Conservation (phyloP, 2,113 vertebrate species). For the Myotis brandtii region DNA sequence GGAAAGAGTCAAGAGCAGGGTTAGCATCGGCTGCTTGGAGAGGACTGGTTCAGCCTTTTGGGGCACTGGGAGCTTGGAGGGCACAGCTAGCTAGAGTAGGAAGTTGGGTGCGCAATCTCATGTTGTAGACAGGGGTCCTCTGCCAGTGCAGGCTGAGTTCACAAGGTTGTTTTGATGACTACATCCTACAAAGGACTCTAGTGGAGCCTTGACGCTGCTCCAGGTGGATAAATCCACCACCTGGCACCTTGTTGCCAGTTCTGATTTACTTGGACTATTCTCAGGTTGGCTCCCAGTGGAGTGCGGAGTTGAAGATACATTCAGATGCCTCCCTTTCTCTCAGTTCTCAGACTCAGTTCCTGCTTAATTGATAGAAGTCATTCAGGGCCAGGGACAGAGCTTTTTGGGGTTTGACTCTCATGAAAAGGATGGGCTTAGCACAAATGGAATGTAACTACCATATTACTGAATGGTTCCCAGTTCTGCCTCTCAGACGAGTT, state of each 20-base stretch:
- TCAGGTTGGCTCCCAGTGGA: background rate
- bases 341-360: background rate
- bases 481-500: background rate
- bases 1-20: background rate
- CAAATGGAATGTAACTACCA: background rate
- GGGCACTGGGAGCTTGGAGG: background rate
- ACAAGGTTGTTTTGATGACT: slow-evolving; percentile 47
- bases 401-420: background rate
- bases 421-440: background rate
- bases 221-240: background rate
- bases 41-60: background rate
- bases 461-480: background rate
- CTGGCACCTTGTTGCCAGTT: background rate
- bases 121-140: background rate
- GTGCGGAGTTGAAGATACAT: background rate
- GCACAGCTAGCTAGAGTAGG: background rate
- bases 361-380: background rate
- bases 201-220: background rate
- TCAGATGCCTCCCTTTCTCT: background rate
- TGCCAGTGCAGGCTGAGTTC: slow-evolving; percentile 1
- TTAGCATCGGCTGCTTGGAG: background rate
- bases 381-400: background rate
- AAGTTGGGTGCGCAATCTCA: background rate
- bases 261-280: background rate
- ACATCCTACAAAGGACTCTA: background rate